Conservation (phyloP, 2,888 invertebrate species). For the Tiliacea citrago region DNA sequence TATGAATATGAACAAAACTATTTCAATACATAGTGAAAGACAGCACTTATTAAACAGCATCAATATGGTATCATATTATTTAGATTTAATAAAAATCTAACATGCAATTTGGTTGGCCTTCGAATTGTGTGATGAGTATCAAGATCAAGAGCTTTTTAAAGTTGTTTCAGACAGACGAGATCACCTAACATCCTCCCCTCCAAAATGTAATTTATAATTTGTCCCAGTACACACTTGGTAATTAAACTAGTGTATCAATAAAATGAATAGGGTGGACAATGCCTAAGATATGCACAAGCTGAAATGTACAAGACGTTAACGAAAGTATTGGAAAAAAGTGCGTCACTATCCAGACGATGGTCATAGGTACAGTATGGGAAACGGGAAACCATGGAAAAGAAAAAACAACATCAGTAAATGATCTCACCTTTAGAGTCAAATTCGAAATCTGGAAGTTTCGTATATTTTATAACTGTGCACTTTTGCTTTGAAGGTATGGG, state of each 20-base stretch:
- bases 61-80: not conserved
- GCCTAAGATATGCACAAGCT: not conserved
- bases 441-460: slow-evolving; percentile 84
- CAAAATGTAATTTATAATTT: not conserved
- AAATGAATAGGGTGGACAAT: not conserved
- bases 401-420: slow-evolving; percentile 32
- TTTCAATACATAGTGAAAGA: not conserved
- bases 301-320: not conserved
- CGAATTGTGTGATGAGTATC: not conserved
- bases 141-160: not conserved
- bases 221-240: not conserved
- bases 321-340: slow-evolving; percentile 12
- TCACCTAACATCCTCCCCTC: not conserved
- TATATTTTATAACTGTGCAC: slow-evolving; percentile 82
- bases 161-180: slow-evolving; percentile 1
- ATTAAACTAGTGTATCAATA: not conserved
- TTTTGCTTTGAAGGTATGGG: slow-evolving; percentile 73
- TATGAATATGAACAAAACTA: too few relatives aligned
- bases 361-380: slow-evolving; percentile 4
- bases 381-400: slow-evolving; percentile 20
- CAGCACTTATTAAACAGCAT: not conserved
- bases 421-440: slow-evolving; percentile 78
- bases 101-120: not conserved
- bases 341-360: slow-evolving; percentile 34
- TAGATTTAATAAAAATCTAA: not conserved